phyloP scores from a whole-genome alignment of 2,888 invertebrate genomes.

The Alitta virens region DNA sequence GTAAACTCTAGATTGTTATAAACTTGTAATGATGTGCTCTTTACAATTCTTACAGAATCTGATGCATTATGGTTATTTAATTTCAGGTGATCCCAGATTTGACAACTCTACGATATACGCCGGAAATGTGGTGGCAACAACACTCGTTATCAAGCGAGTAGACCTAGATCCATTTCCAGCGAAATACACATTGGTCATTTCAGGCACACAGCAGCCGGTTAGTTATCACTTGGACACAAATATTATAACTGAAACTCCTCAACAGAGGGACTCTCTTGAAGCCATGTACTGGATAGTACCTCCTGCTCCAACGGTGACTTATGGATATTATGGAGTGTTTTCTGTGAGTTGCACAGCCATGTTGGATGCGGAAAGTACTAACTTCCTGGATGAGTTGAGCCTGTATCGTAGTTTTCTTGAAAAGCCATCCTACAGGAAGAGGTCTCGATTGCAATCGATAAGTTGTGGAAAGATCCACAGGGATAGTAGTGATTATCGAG shows the following conservation, averaged over 20 bases:
- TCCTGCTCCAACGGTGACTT: slow-evolving; percentile 12
- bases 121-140: slow-evolving; percentile 15
- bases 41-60: too few relatives aligned
- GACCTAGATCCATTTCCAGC: slow-evolving; percentile 3
- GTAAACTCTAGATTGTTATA: too few relatives aligned
- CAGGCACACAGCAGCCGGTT: slow-evolving; percentile 3
- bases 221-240: slow-evolving; percentile 18
- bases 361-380: slow-evolving; percentile 13
- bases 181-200: slow-evolving; percentile 5
- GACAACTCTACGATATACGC: slow-evolving; percentile 4
- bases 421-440: not conserved
- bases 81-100: slow-evolving; percentile 16
- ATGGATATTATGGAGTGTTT: slow-evolving; percentile 11
- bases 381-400: slow-evolving; percentile 17
- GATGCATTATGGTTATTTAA: too few relatives aligned
- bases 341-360: slow-evolving; percentile 9
- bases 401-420: slow-evolving; percentile 14
- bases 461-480: slow-evolving; percentile 17
- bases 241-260: not conserved
- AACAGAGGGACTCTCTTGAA: slow-evolving; percentile 3
- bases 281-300: slow-evolving; percentile 14
- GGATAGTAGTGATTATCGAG: slow-evolving; percentile 14
- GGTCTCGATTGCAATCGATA: slow-evolving; percentile 2
- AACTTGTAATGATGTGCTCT: too few relatives aligned
- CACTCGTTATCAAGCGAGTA: slow-evolving; percentile 4